Base-by-base conservation (phyloP, 2,888 invertebrate genomes). In the Parthenolecanium corni region DNA sequence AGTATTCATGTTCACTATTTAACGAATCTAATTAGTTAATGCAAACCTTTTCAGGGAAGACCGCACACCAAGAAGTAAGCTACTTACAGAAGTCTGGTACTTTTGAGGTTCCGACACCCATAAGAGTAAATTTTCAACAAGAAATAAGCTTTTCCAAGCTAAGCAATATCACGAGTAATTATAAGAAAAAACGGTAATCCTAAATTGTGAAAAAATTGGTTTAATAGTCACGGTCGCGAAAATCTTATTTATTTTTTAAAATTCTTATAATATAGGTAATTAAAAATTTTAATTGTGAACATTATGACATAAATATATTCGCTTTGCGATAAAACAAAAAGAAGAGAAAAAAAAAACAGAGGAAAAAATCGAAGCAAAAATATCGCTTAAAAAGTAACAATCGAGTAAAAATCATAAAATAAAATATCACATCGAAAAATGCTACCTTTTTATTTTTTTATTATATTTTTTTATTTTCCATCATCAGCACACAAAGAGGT, bases 341-440 rank as follows among this genome's bases (percentile, higher is more conserved):
- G 51, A 61, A 38, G 23, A 49, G 42, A 36, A 31, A 36, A 16
- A 23, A 23, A 12, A 31, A 31, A 18, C 4, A 14, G 14, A 49
- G 18, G 46, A 61, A 38, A 51, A 61, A 49, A 49, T 49, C 38
- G 36, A 61, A 61, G 49, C 49, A 47, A 49, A 51, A 23, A 44
- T 52, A 16, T n/a, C 54, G 31, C 36, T 36, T 12, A 54, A 36
- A 18, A 25, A 23, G 12, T 36, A 46, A 58, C 46, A 47, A 58
- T 31, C 58, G 24, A 46, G 46, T 58, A 58, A 58, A 58, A 58
- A 58, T 49, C 58, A 58, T 58, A 58, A 58, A 58, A 58, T 58
- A 58, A 58, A 61, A 61, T 61, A 61, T 61, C 61, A 61, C 61
- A 61, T 61, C 61, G 40, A 61, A 61, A 61, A 49, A 31, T 40